Evolutionary conservation across 2,113 vertebrate genomes (phyloP), one percentile per base, ranked within the genome.

Genomic region (Clarias gariepinus): DNA sequence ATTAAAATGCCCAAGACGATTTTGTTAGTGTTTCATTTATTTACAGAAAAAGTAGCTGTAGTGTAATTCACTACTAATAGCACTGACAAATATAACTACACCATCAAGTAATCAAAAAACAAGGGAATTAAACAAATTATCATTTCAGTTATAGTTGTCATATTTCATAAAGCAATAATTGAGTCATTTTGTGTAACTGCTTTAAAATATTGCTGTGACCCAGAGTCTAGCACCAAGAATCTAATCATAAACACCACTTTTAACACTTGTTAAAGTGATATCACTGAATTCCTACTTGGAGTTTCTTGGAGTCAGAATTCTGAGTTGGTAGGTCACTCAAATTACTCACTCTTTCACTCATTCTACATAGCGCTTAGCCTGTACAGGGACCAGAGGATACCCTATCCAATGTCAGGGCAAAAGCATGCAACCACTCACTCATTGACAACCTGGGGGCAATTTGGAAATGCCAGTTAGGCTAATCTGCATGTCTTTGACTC

Each of bases 1-100:
- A 53, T 76, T 76, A 76, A 52, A 76, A 52, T 76, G 73, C 41
- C 73, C 71, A 52, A 77, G 5, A 77, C 16, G 52, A 55, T 55
- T 77, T 76, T 55, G 2, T 55, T 55, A 18, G 2, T 77, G 12
- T n/a, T 28, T 77, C 8, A 55, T 77, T 76, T 76, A 53, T 76
- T 74, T 12, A 25, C 41, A 74, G 33, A 71, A 74, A 53, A 77
- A n/a, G 23, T 53, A 53, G 47, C 52, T 55, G 13, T 77, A 55
- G 52, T 77, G 52, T 77, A 55, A 55, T 18, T 55, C 47, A 55
- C 15, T 77, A 15, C 55, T 55, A 9, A 55, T 53, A n/a, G 23
- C 13, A 15, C 4, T 76, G 73, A 76, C 18, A 76, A 74, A 52
- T 76, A 76, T 28, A 55, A 77, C 25, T 28, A 18, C 52, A 55